Base-by-base conservation (phyloP, 2,888 invertebrate genomes). In the Ariolimax columbianus region DNA sequence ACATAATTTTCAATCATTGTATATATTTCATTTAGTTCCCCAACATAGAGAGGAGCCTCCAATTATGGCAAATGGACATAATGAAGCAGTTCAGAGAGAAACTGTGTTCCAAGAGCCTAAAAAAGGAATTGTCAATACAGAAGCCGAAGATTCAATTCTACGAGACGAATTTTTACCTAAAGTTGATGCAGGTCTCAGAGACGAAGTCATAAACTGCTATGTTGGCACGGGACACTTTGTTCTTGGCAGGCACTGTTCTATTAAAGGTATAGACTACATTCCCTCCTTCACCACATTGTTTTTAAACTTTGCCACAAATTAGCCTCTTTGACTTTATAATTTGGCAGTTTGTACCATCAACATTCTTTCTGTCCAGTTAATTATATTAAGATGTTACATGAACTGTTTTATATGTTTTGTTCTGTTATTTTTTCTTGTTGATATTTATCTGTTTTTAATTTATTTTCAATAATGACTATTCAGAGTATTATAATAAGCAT, bases 151-250 rank as follows among this genome's bases (percentile, higher is more conserved):
- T 63, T 66, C 72, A 38, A 80, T 79, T 59, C 78, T 85, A 2
- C 85, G 77, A n/a, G 83, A 87, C 9, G 86, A 87, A 19, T 89
- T 90, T 83, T 82, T 90, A 47, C 87, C 89, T 17, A 87, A 86
- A 72, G 43, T 90, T 38, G 89, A 89, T 40, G 82, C 86, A 30
- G 82, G 87, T 11, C 83, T 88, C 17, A 82, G 88, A 68, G 87
- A 87, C 2, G 78, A 84, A 33, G 80, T 89, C 55, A 68, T 30
- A 68, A 47, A 78, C 3, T 75, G 83, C 26, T 78, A 82, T 30
- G 79, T 88, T 38, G 86, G 84, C 40, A 36, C 81, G 33, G 79
- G 85, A 26, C 77, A 86, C 75, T 86, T 89, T 77, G 77, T 40
- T 36, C 51, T 77, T 36, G 89, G 89, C 11, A 82, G 79, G 72